Evolutionary conservation across 1,140 invertebrate genomes (phyloP).

Genomic region (Cataglyphis hispanica): DNA sequence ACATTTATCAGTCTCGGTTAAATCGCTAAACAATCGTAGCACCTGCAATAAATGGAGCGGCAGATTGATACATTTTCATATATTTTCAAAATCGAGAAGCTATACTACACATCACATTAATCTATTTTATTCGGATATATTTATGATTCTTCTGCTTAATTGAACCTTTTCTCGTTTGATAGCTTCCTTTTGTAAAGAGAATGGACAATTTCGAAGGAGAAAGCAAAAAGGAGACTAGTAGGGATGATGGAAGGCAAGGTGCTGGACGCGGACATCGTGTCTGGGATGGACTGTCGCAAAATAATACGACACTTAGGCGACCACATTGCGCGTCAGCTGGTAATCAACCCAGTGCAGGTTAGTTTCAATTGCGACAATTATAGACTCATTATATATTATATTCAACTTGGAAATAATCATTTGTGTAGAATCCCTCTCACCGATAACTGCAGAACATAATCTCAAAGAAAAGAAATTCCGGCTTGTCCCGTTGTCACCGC

Average conservation of each 20-base stretch:
- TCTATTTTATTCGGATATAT: too few species aligned
- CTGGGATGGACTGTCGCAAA: not conserved
- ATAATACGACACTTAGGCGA: not conserved
- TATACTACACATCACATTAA: too few species aligned
- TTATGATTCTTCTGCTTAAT: not conserved
- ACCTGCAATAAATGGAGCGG: too few species aligned
- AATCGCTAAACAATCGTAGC: too few species aligned
- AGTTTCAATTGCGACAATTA: not conserved
- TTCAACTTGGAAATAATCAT: not conserved
- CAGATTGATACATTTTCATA: too few species aligned
- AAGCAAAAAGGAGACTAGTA: not conserved
- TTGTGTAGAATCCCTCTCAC: constrained; percentile 26
- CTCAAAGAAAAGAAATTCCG: constrained; percentile 73
- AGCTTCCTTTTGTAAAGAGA: not conserved
- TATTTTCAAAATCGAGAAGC: too few species aligned
- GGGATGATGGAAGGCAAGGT: not conserved
- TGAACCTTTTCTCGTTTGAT: not conserved
- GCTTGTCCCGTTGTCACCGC: constrained; percentile 68
- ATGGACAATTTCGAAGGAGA: constrained; percentile 57
- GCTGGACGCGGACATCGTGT: constrained; percentile 38
- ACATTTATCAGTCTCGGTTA: too few species aligned
- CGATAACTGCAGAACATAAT: constrained; percentile 2
- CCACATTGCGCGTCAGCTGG: constrained; percentile 57
- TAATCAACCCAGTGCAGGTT: constrained; percentile 68
- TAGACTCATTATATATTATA: not conserved